Conservation (phyloP, 2,113 vertebrate genomes). For the Hippocampus zosterae region DNA sequence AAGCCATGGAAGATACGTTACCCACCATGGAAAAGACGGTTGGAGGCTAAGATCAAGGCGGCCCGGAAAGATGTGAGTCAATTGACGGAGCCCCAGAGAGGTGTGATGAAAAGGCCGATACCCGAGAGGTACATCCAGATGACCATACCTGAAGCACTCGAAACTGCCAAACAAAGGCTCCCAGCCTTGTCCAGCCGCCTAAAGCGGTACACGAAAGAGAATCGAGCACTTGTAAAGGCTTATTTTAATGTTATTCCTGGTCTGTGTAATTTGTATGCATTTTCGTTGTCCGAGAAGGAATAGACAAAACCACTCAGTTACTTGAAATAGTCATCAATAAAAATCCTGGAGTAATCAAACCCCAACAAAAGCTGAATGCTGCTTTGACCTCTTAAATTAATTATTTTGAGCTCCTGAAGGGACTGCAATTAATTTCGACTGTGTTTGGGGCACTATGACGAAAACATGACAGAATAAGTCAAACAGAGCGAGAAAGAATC, state of each 20-base stretch:
- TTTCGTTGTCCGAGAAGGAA: neutral
- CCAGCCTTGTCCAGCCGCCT: too few relatives aligned
- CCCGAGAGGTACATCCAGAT: too few relatives aligned
- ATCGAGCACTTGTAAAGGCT: neutral
- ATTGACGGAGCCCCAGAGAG: too few relatives aligned
- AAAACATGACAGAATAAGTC: slow-evolving; percentile 44
- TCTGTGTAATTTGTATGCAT: neutral
- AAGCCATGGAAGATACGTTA: too few relatives aligned
- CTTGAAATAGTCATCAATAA: slow-evolving; percentile 9
- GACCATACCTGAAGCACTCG: too few relatives aligned
- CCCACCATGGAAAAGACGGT: too few relatives aligned
- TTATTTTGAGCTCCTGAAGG: slow-evolving; percentile 27
- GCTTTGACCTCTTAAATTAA: slow-evolving; percentile 14
- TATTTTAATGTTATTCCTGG: neutral
- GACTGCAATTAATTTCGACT: slow-evolving; percentile 30
- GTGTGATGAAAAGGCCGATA: too few relatives aligned
- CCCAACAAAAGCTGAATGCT: slow-evolving; percentile 18
- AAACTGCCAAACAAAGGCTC: too few relatives aligned
- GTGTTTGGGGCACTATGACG: slow-evolving; percentile 28
- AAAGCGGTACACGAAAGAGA: too few relatives aligned
- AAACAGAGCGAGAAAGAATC: slow-evolving; percentile 50
- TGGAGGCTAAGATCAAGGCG: too few relatives aligned
- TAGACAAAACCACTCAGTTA: slow-evolving; percentile 20
- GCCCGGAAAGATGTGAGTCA: too few relatives aligned
- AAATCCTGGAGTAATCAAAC: neutral